These are phyloP conservation scores for Pheosia gnoma DNA, from an alignment of 2,888 invertebrate genomes.

Conservation along the genomic window DNA sequence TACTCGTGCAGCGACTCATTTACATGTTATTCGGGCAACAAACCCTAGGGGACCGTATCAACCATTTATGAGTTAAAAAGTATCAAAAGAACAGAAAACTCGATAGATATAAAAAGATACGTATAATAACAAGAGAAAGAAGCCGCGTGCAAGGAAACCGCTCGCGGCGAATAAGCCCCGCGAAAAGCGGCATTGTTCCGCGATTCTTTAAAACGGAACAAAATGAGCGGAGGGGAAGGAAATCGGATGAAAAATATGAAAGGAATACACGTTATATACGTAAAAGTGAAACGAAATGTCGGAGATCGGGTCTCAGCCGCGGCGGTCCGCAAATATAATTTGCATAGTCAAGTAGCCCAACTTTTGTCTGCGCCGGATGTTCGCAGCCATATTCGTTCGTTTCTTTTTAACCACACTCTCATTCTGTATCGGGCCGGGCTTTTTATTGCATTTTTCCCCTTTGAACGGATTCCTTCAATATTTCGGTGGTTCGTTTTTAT, in stretches of 20 bases:
- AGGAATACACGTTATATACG: slow-evolving; percentile 81
- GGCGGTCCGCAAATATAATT: slow-evolving; percentile 85
- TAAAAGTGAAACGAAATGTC: slow-evolving; percentile 81
- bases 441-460: slow-evolving; percentile 83
- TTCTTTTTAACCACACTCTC: slow-evolving; percentile 82
- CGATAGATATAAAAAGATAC: slow-evolving; percentile 78
- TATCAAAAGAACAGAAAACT: slow-evolving; percentile 82
- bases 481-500: slow-evolving; percentile 82
- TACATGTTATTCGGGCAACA: slow-evolving; percentile 82
- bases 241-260: slow-evolving; percentile 84
- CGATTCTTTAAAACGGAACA: slow-evolving; percentile 80
- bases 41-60: slow-evolving; percentile 82
- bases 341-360: slow-evolving; percentile 84
- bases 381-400: slow-evolving; percentile 82
- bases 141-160: slow-evolving; percentile 78
- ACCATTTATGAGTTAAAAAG: slow-evolving; percentile 82
- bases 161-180: slow-evolving; percentile 80
- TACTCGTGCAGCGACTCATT: slow-evolving; percentile 73
- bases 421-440: slow-evolving; percentile 73
- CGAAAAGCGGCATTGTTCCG: slow-evolving; percentile 81
- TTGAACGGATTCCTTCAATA: slow-evolving; percentile 84
- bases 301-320: slow-evolving; percentile 79
- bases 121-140: slow-evolving; percentile 78
- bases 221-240: slow-evolving; percentile 81
- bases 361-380: slow-evolving; percentile 82